Evolutionary conservation across 2,888 invertebrate species (phyloP), one percentile per base, ranked within the genome.

Genomic region (Merodon equestris): DNA sequence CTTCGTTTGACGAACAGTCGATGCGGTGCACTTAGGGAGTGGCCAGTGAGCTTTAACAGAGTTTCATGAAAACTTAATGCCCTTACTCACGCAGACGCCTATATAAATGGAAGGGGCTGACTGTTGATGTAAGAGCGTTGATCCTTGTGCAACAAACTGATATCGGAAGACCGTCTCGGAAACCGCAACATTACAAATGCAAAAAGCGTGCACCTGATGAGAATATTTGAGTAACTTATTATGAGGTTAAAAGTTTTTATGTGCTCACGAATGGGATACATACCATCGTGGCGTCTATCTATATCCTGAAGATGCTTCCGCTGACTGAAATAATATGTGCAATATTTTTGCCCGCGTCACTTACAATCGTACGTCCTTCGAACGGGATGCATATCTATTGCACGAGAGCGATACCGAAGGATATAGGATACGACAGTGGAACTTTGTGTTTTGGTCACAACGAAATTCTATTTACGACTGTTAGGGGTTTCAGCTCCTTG

Each of bases 161-260:
- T 38, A 54, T 38, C 54, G 40, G 38, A 54, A 38, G 54, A 38
- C 54, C 54, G 18, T 54, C 40, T n/a, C 51, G 40, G 40, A 40
- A 36, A 54, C 40, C 40, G 14, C 40, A 40, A 54, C 54, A 54
- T 54, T 54, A 54, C 54, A 38, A 54, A 54, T 40, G 54, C 54
- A 54, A 54, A 54, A 54, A 54, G 54, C 40, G 40, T 54, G 40
- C 38, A 54, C 54, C 54, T 54, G 54, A 54, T 54, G 54, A 40
- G 54, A 54, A 54, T 54, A 36, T 54, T 40, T 54, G 38, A 54
- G 54, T 40, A 40, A 54, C 54, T 54, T 54, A 54, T 54, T 54
- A 54, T 54, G 54, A 17, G 54, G 38, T 38, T 38, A 54, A 54
- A 36, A 18, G 3, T 54, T 54, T 54, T 38, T 54, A 12, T 38